phyloP scores from a whole-genome alignment of 37 sponge, comb jelly and placozoan genomes.

The Theonella swinhoei region DNA sequence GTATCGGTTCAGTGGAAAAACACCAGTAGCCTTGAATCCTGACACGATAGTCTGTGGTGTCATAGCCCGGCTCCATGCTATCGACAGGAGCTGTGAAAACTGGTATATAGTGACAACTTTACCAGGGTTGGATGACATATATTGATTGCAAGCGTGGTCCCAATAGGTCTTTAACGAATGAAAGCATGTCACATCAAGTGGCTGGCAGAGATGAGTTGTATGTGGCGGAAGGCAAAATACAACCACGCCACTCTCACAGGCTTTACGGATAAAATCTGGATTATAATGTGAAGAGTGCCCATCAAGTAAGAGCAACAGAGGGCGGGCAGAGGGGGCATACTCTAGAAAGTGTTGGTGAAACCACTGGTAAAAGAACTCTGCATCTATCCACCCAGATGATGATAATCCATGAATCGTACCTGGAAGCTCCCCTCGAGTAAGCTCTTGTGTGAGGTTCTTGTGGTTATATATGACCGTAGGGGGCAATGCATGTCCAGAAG shows the following conservation, averaged over 20 bases:
- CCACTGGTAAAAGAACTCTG: conserved; percentile 29
- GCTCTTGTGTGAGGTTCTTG: background rate
- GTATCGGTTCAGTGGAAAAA: too few species aligned
- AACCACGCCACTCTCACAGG: conserved; percentile 10
- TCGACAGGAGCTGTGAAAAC: conserved; percentile 6
- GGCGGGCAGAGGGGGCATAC: conserved; percentile 21
- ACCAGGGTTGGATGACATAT: conserved; percentile 26
- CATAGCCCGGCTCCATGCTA: conserved; percentile 42
- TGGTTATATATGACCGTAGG: conserved; percentile 42
- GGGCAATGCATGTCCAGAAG: conserved; percentile 46
- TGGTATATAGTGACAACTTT: conserved; percentile 27
- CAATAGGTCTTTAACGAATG: conserved; percentile 35
- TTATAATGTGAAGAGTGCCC: conserved; percentile 54
- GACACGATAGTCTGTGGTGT: too few species aligned
- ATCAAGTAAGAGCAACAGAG: conserved; percentile 27
- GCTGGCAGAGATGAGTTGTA: conserved; percentile 39
- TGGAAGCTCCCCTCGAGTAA: conserved; percentile 35
- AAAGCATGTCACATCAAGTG: conserved; percentile 35
- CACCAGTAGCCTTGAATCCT: too few species aligned
- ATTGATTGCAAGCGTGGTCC: conserved; percentile 25
- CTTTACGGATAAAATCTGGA: conserved; percentile 20
- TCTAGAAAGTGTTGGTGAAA: conserved; percentile 35
- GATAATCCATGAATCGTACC: conserved; percentile 55
- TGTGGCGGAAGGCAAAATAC: conserved; percentile 29
- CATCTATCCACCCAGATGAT: conserved; percentile 30